Evolutionary conservation across 2,888 invertebrate species (phyloP).

Genomic region (Theodoxus fluviatilis): DNA sequence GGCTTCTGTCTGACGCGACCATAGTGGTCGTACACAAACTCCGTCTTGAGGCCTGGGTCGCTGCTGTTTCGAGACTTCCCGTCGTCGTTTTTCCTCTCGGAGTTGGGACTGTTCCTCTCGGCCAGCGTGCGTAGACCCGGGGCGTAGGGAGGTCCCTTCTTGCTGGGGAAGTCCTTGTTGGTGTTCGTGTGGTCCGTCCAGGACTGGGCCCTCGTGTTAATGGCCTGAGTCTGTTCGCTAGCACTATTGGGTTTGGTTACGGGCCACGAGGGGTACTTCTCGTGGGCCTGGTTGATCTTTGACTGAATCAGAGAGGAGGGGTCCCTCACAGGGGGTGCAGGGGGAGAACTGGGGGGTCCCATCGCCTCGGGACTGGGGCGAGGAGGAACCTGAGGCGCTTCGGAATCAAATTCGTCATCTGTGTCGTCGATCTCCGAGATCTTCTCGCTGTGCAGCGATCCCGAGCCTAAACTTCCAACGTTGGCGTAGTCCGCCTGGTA

Average conservation of each 20-base stretch:
- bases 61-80: constrained; percentile 46
- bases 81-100: constrained; percentile 44
- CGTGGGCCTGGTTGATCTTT: constrained; percentile 75
- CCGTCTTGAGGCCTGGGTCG: constrained; percentile 54
- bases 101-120: constrained; percentile 68
- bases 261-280: constrained; percentile 80
- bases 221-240: constrained; percentile 50
- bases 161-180: constrained; percentile 73
- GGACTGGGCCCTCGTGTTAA: constrained; percentile 74
- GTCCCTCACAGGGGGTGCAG: constrained; percentile 71
- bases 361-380: constrained; percentile 34
- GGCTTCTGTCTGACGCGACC: constrained; percentile 34
- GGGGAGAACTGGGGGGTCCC: constrained; percentile 30
- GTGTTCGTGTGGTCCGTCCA: constrained; percentile 78
- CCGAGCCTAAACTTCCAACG: constrained; percentile 29
- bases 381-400: constrained; percentile 34
- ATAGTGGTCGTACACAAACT: constrained; percentile 36
- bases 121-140: constrained; percentile 67
- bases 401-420: constrained; percentile 41
- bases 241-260: constrained; percentile 69
- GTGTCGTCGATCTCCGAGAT: constrained; percentile 39
- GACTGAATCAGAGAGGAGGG: constrained; percentile 75
- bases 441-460: constrained; percentile 35
- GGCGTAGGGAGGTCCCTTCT: constrained; percentile 33
- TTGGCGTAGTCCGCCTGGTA: constrained; percentile 39